Evolutionary conservation across 2,888 invertebrate species (phyloP).

Genomic region (Ormyrus nitidulus): DNA sequence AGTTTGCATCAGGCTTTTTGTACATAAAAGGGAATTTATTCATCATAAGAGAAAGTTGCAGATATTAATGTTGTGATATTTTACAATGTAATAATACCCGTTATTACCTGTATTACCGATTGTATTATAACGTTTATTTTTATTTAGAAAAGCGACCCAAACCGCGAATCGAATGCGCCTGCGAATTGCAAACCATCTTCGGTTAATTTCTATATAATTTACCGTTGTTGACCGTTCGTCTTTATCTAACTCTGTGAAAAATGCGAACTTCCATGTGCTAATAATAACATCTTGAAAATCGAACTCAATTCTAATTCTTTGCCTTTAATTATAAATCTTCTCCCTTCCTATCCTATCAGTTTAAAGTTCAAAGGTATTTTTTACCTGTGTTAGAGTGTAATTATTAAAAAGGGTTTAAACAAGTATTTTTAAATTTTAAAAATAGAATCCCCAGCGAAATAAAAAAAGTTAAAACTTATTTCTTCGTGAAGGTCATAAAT

Average conservation of each 20-base stretch:
- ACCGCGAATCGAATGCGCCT: conserved; percentile 24
- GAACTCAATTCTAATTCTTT: conserved; percentile 13
- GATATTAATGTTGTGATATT: conserved; percentile 75
- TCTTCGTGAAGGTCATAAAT: conserved; percentile 10
- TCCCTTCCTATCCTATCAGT: no score
- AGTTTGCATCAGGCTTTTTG: conserved; percentile 44
- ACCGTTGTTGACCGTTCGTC: conserved; percentile 67
- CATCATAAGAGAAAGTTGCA: conserved; percentile 63
- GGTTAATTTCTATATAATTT: conserved; percentile 63
- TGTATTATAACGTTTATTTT: conserved; percentile 67
- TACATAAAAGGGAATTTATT: conserved; percentile 50
- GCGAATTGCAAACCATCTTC: conserved; percentile 45
- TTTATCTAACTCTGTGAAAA: conserved; percentile 66
- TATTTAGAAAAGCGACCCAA: conserved; percentile 54
- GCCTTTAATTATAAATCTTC: neutral
- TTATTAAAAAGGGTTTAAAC: neutral
- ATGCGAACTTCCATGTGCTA: conserved; percentile 73
- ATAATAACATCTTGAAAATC: conserved; percentile 70
- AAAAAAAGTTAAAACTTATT: conserved; percentile 26
- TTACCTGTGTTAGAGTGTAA: neutral
- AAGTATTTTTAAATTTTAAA: neutral
- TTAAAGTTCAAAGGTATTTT: no score
- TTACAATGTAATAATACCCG: conserved; percentile 71
- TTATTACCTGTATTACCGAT: conserved; percentile 71
- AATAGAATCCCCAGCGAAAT: neutral